These are phyloP conservation scores for Gallinago media DNA, from an alignment of 2,113 vertebrate genomes.

Conservation along the genomic window DNA sequence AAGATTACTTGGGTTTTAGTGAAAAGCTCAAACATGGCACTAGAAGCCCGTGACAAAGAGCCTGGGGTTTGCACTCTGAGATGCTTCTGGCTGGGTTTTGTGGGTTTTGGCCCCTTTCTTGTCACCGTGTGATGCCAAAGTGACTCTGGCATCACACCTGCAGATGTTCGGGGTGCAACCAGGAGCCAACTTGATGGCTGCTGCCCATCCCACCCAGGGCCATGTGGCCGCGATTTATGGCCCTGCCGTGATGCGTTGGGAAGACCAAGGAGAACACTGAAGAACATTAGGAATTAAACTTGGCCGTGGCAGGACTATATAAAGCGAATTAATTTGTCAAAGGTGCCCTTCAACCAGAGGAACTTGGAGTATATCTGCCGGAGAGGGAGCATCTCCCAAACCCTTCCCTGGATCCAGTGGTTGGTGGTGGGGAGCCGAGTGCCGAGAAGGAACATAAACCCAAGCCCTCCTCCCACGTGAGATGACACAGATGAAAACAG, in stretches of 20 bases:
- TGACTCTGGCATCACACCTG: neutral
- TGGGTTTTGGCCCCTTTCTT: neutral
- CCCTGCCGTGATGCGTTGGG: fast-evolving
- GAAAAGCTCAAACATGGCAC: neutral
- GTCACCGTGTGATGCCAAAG: fast-evolving
- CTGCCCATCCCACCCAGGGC: neutral
- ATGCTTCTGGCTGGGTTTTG: neutral
- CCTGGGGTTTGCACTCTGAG: too few species aligned
- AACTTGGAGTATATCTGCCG: neutral
- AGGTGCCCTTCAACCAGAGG: constrained; percentile 21
- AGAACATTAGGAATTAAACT: neutral
- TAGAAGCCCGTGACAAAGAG: fast-evolving
- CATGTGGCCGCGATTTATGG: neutral
- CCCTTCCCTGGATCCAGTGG: too few species aligned
- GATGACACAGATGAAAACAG: neutral
- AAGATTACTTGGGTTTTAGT: neutral
- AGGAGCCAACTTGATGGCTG: neutral
- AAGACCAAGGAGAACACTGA: neutral
- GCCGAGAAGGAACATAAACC: neutral
- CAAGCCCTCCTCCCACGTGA: neutral
- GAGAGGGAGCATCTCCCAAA: neutral
- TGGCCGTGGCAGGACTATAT: neutral
- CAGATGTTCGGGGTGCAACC: neutral
- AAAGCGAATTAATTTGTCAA: neutral
- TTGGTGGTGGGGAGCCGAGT: too few species aligned